A percentile compares a stretch with the other conserved stretches of the same genome.
These are phyloP conservation scores for Phymorhynchus buccinoides DNA, from an alignment of 1,140 invertebrate genomes.

Conservation along the genomic window DNA sequence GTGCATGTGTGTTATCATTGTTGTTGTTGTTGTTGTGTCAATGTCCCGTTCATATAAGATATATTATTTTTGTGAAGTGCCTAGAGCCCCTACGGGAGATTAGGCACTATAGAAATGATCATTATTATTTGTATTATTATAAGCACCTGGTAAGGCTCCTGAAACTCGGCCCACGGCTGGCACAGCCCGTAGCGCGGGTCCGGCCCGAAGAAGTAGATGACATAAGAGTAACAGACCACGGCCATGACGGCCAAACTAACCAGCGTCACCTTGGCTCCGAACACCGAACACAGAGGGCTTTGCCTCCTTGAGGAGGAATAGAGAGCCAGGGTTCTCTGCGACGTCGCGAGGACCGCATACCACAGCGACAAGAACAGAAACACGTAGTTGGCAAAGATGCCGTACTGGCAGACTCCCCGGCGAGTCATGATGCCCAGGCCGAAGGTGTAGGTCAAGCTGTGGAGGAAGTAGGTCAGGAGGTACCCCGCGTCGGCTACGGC, in stretches of 20 bases:
- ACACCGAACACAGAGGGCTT: slow-evolving; percentile 56
- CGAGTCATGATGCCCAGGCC: slow-evolving; percentile 43
- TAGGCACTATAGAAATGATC: too few species aligned
- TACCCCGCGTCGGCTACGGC: slow-evolving; percentile 77
- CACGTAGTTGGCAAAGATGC: slow-evolving; percentile 57
- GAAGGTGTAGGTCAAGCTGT: slow-evolving; percentile 43
- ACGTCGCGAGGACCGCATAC: slow-evolving; percentile 62
- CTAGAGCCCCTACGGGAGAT: too few species aligned
- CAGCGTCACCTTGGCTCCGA: slow-evolving; percentile 58
- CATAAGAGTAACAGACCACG: slow-evolving; percentile 54
- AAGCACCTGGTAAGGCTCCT: slow-evolving; percentile 39
- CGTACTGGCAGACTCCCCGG: slow-evolving; percentile 55
- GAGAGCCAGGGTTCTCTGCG: slow-evolving; percentile 64
- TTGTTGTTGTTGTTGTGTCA: too few species aligned
- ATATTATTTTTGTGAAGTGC: too few species aligned
- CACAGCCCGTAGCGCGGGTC: background rate
- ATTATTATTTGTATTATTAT: slow-evolving; percentile 43
- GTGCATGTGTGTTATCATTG: too few species aligned
- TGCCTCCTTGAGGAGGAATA: slow-evolving; percentile 58
- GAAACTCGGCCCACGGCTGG: slow-evolving; percentile 43
- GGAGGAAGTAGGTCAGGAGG: slow-evolving; percentile 61
- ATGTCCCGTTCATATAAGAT: too few species aligned
- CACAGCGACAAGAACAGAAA: slow-evolving; percentile 62
- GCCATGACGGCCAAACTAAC: slow-evolving; percentile 50
- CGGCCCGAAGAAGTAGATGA: slow-evolving; percentile 55